Percentiles rank a stretch among this genome's conserved stretches.
Conservation (phyloP, 2,888 invertebrate species). For the Plagodis dolabraria region DNA sequence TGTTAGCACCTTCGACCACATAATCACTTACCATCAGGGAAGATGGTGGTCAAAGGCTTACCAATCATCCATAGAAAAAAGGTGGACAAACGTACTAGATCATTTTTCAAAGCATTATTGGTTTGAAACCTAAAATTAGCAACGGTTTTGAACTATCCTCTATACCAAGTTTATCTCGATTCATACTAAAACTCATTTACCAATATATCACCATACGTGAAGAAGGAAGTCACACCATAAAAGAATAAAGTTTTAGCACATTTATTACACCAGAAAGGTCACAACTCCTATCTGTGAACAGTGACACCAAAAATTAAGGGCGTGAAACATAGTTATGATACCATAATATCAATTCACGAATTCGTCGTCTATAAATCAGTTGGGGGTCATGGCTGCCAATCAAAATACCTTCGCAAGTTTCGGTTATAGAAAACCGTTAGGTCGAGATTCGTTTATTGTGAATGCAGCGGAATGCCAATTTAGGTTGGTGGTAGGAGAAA, state of each 20-base stretch:
- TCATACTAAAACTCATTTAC: neutral
- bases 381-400: slow-evolving; percentile 62
- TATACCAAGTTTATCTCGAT: neutral
- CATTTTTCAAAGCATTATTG: too few relatives aligned
- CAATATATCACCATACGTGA: slow-evolving; percentile 8
- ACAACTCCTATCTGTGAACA: slow-evolving; percentile 24
- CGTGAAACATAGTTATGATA: slow-evolving; percentile 38
- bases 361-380: slow-evolving; percentile 47
- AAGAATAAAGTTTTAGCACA: slow-evolving; percentile 30
- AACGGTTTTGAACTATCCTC: too few relatives aligned
- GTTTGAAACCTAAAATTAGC: too few relatives aligned
- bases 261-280: slow-evolving; percentile 18
- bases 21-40: too few relatives aligned
- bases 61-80: too few relatives aligned
- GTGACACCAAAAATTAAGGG: slow-evolving; percentile 42
- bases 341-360: slow-evolving; percentile 43
- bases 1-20: too few relatives aligned
- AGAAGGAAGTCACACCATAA: slow-evolving; percentile 25
- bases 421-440: slow-evolving; percentile 53
- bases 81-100: too few relatives aligned
- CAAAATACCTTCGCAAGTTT: slow-evolving; percentile 67
- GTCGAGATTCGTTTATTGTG: slow-evolving; percentile 17
- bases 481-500: too few relatives aligned
- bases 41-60: too few relatives aligned
- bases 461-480: neutral